Base-by-base conservation (phyloP, 2,797 vertebrate genomes). In the Propithecus perrieri region DNA sequence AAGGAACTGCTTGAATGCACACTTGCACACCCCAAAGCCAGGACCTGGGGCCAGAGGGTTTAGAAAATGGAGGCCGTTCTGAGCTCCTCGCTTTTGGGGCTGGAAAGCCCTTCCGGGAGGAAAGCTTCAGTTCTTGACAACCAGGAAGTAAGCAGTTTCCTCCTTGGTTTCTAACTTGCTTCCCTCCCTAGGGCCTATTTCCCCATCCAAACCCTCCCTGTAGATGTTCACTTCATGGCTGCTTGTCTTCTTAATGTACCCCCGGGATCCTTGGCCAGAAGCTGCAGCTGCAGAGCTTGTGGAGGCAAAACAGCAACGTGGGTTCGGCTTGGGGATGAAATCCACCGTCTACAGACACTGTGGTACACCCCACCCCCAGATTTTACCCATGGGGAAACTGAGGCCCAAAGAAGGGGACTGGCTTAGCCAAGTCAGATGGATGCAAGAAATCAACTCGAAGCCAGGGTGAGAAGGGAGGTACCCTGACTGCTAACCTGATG, bases 211-310 rank as follows among this genome's bases (percentile, higher is more conserved):
- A 97, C 79, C 69, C 43, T 97, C 90, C 85, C 95, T 83, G 35
- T 18, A 88, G 92, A 76, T 65, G 48, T 93, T 92, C 63, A 90
- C 67, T 96, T 94, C 86, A 95, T 41, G 33, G 89, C 61, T 96
- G 57, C 93, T 97, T 96, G 65, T 96, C 87, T 96, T 97, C 50
- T 83, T 95, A 97, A 94, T 59, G 65, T 35, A 84, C 78, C 48
- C 35, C 11, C 80, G 72, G 85, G 94, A 86, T 72, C 55, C 26
- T 38, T 75, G 90, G 78, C 78, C 88, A 96, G 69, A 50, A 95
- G 57, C 72, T 57, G 20, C 46, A 86, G 88, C 85, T 90, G 30
- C 15, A 93, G 28, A 86, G 41, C n/a, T 35, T 92, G 46, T 71
- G 63, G 79, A 84, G 61, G 35, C 50, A 92, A 61, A 95, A 28